Conservation (phyloP, 2,888 invertebrate genomes). For the Zhuqinia jingwanae region DNA sequence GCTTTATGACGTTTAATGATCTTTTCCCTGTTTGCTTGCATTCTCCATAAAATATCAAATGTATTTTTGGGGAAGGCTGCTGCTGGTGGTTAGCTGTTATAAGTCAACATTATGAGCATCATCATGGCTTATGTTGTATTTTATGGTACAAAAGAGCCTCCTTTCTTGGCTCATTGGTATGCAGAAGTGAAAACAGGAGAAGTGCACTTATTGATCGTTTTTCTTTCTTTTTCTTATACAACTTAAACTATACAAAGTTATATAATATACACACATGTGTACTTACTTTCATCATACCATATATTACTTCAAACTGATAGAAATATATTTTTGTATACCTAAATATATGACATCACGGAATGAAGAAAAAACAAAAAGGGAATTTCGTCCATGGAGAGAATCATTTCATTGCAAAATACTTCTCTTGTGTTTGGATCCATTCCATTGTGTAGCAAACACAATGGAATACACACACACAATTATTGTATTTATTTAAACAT, state of each 20-base stretch:
- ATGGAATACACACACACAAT: too few species aligned
- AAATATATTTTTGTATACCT: background rate
- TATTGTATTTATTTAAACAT: background rate
- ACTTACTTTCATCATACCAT: background rate
- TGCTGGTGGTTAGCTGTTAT: background rate
- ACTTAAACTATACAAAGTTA: background rate
- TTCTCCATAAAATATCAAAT: too few species aligned
- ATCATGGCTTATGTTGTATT: background rate
- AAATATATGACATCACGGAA: background rate
- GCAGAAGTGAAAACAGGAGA: conserved; percentile 49
- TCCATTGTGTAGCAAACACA: conserved; percentile 23
- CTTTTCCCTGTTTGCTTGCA: background rate
- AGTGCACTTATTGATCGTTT: conserved; percentile 68
- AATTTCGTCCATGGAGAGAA: conserved; percentile 2
- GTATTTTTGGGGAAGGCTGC: background rate
- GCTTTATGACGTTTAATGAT: conserved; percentile 54
- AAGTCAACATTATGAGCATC: too few species aligned
- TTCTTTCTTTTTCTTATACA: background rate
- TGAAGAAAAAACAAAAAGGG: conserved; percentile 25
- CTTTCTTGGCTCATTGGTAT: conserved; percentile 61
- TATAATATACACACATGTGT: too few species aligned
- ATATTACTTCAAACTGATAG: background rate
- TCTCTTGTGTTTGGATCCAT: conserved; percentile 48
- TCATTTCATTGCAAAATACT: conserved; percentile 58
- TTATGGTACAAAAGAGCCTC: conserved; percentile 35